These are phyloP conservation scores for Misgurnus anguillicaudatus DNA, from an alignment of 2,113 vertebrate genomes.

Conservation along the genomic window DNA sequence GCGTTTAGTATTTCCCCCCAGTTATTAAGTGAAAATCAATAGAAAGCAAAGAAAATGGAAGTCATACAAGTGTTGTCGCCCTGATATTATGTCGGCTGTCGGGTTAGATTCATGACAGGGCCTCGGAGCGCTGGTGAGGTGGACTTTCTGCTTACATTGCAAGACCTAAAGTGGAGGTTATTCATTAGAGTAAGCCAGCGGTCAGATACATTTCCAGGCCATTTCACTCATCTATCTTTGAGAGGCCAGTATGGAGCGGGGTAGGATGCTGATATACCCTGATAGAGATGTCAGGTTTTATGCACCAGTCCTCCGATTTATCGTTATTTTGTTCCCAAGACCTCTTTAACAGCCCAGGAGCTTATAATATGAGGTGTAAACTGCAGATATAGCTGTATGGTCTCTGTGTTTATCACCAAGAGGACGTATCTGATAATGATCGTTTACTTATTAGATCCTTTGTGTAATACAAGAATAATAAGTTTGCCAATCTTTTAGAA, in stretches of 20 bases:
- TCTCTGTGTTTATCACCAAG: conserved; percentile 24
- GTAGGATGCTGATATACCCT: conserved; percentile 99
- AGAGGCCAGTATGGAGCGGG: conserved; percentile 91
- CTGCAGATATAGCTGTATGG: conserved; percentile 67
- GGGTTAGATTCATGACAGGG: conserved; percentile 97
- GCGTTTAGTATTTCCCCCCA: conserved; percentile 98
- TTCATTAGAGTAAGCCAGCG: conserved; percentile 98
- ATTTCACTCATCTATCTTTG: conserved; percentile 99
- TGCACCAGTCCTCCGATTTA: conserved; percentile 98
- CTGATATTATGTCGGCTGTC: conserved; percentile 99
- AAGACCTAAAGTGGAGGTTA: conserved; percentile 99
- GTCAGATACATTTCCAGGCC: conserved; percentile 99
- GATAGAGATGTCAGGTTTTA: conserved; percentile 99
- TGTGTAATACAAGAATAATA: neutral
- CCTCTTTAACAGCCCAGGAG: conserved; percentile 81
- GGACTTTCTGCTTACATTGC: conserved; percentile 99
- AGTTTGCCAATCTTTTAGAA: neutral
- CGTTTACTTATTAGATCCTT: conserved; percentile 4
- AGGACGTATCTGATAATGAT: conserved; percentile 1
- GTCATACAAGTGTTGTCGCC: conserved; percentile 99
- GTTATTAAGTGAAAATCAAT: conserved; percentile 99
- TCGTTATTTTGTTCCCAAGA: conserved; percentile 99
- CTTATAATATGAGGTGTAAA: conserved; percentile 93
- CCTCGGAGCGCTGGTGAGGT: conserved; percentile 87
- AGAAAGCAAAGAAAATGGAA: conserved; percentile 99